Conservation (phyloP, 1,140 invertebrate species). For the Temnothorax nylanderi region DNA sequence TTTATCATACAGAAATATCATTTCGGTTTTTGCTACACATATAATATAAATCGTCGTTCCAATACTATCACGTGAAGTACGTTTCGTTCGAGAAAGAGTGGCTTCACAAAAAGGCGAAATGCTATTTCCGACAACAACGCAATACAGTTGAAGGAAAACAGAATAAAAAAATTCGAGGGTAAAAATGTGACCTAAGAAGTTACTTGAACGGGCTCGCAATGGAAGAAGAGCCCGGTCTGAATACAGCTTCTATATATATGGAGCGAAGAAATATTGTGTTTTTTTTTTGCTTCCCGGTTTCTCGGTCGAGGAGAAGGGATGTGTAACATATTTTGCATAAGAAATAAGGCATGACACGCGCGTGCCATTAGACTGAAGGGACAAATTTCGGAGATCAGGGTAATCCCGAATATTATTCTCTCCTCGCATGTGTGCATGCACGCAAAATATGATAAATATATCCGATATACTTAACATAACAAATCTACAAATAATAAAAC, state of each 20-base stretch:
- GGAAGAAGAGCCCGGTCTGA: not conserved
- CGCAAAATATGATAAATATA: not conserved
- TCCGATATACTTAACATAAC: not conserved
- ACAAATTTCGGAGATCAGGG: not conserved
- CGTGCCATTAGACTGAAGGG: not conserved
- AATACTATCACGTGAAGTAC: not conserved
- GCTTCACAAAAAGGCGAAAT: not conserved
- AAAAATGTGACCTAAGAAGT: slow-evolving; percentile 19
- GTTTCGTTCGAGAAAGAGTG: not conserved
- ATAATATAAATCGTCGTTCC: slow-evolving; percentile 33
- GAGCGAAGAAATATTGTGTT: not conserved
- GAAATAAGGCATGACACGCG: not conserved
- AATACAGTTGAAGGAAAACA: not conserved
- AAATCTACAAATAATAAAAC: not conserved
- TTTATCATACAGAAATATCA: not conserved
- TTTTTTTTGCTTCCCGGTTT: not conserved
- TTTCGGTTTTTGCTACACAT: not conserved
- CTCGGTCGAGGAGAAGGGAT: not conserved
- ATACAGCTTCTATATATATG: not conserved
- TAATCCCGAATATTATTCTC: not conserved
- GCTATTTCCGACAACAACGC: not conserved
- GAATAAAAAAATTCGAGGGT: slow-evolving; percentile 9
- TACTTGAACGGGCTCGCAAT: not conserved
- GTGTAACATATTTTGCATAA: not conserved
- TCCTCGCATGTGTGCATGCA: not conserved